Conservation (phyloP, 2,888 invertebrate species). For the Himalopsyche japonica region DNA sequence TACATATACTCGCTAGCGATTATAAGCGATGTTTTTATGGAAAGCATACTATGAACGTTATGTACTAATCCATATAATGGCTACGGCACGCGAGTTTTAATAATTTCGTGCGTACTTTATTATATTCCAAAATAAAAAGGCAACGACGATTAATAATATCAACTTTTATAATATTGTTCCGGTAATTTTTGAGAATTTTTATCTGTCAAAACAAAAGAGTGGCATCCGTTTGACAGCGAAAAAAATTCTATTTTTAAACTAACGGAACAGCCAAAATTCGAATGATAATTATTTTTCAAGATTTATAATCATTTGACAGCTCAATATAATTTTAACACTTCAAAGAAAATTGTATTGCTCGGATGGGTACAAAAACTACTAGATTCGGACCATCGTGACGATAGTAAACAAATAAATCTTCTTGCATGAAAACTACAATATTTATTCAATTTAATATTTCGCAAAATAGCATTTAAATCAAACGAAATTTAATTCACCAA, state of each 20-base stretch:
- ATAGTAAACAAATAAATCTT: not conserved
- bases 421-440: not conserved
- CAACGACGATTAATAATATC: not conserved
- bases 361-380: no score
- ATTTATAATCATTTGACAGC: no score
- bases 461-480: not conserved
- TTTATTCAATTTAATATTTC: not conserved
- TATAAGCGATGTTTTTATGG: no score
- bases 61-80: slow-evolving; percentile 9
- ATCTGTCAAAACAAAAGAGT: not conserved
- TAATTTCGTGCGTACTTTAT: not conserved
- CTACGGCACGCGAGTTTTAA: slow-evolving; percentile 18
- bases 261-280: not conserved
- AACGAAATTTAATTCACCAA: not conserved
- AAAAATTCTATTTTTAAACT: not conserved
- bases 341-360: no score
- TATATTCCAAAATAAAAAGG: slow-evolving; percentile 8
- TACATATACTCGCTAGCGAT: no score
- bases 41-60: no score
- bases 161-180: not conserved
- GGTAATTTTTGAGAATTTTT: not conserved
- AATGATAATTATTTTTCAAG: not conserved
- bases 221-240: not conserved
- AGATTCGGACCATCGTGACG: no score
- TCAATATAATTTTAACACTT: no score